Conservation (phyloP, 2,113 vertebrate species). For the Strix aluco region DNA sequence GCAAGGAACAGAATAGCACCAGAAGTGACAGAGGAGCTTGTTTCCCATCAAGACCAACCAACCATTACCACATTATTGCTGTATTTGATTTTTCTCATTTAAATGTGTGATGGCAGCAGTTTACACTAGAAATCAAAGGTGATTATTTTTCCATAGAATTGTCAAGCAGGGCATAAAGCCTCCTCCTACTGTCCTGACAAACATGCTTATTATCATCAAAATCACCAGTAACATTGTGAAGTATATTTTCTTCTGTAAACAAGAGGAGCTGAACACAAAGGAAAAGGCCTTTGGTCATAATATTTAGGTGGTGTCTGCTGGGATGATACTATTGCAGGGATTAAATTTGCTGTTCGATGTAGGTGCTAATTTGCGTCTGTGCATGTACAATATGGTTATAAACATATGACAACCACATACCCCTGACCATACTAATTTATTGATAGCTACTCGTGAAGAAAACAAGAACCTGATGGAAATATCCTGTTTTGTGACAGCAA, state of each 20-base stretch:
- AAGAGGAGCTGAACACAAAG: not conserved
- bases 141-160: not conserved
- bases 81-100: slow-evolving; percentile 18
- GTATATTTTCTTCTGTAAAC: not conserved
- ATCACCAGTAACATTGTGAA: not conserved
- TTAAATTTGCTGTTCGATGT: not conserved
- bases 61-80: not conserved
- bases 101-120: slow-evolving; percentile 7
- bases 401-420: not conserved
- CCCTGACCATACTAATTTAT: not conserved
- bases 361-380: not conserved
- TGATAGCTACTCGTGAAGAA: not conserved
- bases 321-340: not conserved
- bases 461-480: not conserved
- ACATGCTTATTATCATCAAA: not conserved
- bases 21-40: not conserved
- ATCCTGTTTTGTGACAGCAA: not conserved
- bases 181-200: not conserved
- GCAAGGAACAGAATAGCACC: not conserved
- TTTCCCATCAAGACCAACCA: not conserved
- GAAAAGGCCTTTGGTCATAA: not conserved
- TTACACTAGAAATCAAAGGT: slow-evolving; percentile 20
- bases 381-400: not conserved
- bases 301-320: not conserved
- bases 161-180: not conserved